Evolutionary conservation across 37 sponge, comb jelly and placozoan genomes (phyloP).

Genomic region (Chondrosia reniformis): DNA sequence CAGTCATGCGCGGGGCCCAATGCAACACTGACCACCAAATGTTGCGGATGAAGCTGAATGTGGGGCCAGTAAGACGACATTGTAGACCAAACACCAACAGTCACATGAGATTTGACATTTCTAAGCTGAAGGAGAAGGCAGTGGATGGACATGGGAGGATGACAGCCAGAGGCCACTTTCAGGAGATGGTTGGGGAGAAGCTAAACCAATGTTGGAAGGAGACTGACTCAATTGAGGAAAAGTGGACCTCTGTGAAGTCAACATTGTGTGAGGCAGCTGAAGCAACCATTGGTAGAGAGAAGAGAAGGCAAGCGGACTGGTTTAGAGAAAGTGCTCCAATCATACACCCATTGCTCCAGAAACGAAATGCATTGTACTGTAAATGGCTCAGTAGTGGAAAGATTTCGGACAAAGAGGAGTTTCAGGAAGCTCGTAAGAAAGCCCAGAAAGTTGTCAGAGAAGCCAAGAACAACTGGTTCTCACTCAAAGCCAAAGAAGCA

Average conservation of each 20-base stretch:
- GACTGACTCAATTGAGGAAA: not conserved
- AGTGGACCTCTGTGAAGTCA: not conserved
- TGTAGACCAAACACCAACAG: not conserved
- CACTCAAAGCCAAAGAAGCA: not conserved
- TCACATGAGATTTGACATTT: not conserved
- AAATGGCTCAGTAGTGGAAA: not conserved
- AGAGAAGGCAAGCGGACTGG: slow-evolving; percentile 31
- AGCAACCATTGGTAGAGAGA: slow-evolving; percentile 22
- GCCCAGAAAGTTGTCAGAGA: no score
- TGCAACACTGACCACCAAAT: slow-evolving; percentile 45
- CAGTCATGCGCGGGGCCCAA: slow-evolving; percentile 12
- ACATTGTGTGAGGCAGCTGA: not conserved
- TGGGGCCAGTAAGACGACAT: not conserved
- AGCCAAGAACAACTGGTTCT: no score
- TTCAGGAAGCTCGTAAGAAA: not conserved
- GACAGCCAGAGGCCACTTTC: slow-evolving; percentile 3
- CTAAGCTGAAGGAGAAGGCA: not conserved
- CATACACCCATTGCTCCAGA: not conserved
- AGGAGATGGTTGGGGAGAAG: slow-evolving; percentile 15
- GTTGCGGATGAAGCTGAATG: not conserved
- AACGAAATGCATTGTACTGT: not conserved
- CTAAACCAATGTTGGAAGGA: slow-evolving; percentile 10
- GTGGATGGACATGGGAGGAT: not conserved
- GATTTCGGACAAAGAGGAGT: not conserved
- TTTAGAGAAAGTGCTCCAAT: slow-evolving; percentile 13